These are phyloP conservation scores for Calyptomena viridis DNA, from an alignment of 2,113 vertebrate species.

Conservation along the genomic window DNA sequence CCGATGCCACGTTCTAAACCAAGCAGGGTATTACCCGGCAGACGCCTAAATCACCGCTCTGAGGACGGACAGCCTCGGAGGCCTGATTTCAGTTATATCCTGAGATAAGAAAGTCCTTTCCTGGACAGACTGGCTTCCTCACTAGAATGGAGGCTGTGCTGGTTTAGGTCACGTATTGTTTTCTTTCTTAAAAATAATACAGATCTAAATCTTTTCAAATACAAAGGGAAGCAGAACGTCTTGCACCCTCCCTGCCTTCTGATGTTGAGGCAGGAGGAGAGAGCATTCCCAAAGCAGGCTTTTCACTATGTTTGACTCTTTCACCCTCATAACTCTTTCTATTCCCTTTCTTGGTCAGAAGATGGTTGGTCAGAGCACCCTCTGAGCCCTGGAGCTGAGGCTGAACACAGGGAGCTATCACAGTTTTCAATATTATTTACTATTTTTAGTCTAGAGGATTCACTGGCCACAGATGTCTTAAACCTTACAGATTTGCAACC, in stretches of 20 bases:
- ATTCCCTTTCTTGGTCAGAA: background rate
- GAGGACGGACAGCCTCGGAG: accelerated
- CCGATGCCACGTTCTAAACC: background rate
- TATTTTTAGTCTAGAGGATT: background rate
- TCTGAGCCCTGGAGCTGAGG: background rate
- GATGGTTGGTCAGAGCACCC: background rate
- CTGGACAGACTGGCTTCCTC: slow-evolving; percentile 15
- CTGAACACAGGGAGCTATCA: background rate
- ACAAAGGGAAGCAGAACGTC: slow-evolving; percentile 8
- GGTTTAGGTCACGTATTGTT: slow-evolving; percentile 56
- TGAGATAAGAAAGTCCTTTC: slow-evolving; percentile 59
- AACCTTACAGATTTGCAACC: background rate
- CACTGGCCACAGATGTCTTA: background rate
- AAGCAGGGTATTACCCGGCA: background rate
- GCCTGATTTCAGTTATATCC: slow-evolving; percentile 47
- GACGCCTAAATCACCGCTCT: background rate
- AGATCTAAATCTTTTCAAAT: slow-evolving; percentile 26
- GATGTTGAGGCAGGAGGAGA: background rate
- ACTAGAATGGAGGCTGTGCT: background rate
- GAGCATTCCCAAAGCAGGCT: background rate
- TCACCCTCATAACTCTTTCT: background rate
- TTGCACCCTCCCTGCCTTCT: background rate
- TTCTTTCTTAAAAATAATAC: slow-evolving; percentile 52
- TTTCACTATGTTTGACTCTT: background rate
- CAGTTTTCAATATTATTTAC: background rate